Conservation (phyloP, 1,140 invertebrate genomes). For the Zaprionus vittiger region DNA sequence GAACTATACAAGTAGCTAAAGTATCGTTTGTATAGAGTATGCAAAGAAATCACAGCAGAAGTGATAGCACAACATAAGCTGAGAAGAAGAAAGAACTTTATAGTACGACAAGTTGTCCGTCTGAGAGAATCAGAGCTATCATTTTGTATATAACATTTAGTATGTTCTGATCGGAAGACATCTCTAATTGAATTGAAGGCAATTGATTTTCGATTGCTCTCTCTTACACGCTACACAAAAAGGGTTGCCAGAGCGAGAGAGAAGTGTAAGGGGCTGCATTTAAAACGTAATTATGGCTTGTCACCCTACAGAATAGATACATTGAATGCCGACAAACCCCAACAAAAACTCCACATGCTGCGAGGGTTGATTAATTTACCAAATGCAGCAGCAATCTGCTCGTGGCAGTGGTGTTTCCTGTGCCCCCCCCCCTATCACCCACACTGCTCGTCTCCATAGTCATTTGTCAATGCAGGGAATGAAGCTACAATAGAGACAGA, state of each 20-base stretch:
- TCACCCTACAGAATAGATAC: conserved; percentile 37
- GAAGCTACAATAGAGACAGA: background rate
- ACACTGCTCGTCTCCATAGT: background rate
- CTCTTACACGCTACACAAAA: background rate
- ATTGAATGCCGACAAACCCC: background rate
- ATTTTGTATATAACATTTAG: no score
- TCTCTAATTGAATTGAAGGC: conserved; percentile 67
- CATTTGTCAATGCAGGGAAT: conserved; percentile 36
- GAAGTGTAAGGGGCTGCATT: conserved; percentile 46
- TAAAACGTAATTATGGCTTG: conserved; percentile 69
- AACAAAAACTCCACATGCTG: background rate
- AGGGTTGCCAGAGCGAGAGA: background rate
- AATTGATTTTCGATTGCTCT: conserved; percentile 66
- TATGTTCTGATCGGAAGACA: background rate
- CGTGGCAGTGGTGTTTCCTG: conserved; percentile 38
- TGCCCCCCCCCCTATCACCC: background rate
- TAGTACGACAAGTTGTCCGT: background rate
- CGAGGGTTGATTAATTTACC: conserved; percentile 70
- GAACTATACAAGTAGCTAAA: no score
- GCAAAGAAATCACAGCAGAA: no score
- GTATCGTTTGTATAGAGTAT: no score
- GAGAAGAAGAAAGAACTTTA: background rate
- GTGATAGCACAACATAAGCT: no score
- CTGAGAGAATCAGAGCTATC: background rate
- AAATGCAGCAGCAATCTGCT: conserved; percentile 67